Evolutionary conservation across 1,140 invertebrate genomes (phyloP).

Genomic region (Nylanderia fulva): DNA sequence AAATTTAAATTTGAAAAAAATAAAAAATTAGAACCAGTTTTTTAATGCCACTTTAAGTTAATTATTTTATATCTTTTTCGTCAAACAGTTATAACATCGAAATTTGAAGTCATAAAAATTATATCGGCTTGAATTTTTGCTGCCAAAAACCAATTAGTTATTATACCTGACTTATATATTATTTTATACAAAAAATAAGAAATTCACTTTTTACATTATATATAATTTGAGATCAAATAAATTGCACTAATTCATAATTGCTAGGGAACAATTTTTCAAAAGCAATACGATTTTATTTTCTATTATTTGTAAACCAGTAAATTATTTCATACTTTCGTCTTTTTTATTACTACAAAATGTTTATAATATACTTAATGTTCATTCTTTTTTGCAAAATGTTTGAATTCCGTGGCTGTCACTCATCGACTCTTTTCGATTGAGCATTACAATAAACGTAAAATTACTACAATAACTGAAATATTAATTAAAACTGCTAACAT

Average conservation of each 20-base stretch:
- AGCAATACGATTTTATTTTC: too few relatives aligned
- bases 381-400: neutral
- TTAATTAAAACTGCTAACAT: neutral
- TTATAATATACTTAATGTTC: neutral
- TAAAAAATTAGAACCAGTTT: neutral
- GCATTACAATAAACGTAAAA: neutral
- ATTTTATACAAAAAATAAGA: too few relatives aligned
- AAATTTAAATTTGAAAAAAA: neutral
- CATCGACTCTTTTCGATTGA: neutral
- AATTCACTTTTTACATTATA: too few relatives aligned
- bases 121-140: too few relatives aligned
- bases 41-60: too few relatives aligned
- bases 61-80: neutral
- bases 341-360: neutral
- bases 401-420: neutral
- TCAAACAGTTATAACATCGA: neutral
- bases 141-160: too few relatives aligned
- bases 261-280: too few relatives aligned
- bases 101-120: neutral
- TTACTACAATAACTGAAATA: neutral
- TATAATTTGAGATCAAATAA: too few relatives aligned
- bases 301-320: too few relatives aligned
- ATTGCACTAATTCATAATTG: too few relatives aligned
- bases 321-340: too few relatives aligned
- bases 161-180: too few relatives aligned